Percentiles rank a stretch among this genome's conserved stretches.
Conservation (phyloP, 2,797 vertebrate species). For the Cuculus canorus region DNA sequence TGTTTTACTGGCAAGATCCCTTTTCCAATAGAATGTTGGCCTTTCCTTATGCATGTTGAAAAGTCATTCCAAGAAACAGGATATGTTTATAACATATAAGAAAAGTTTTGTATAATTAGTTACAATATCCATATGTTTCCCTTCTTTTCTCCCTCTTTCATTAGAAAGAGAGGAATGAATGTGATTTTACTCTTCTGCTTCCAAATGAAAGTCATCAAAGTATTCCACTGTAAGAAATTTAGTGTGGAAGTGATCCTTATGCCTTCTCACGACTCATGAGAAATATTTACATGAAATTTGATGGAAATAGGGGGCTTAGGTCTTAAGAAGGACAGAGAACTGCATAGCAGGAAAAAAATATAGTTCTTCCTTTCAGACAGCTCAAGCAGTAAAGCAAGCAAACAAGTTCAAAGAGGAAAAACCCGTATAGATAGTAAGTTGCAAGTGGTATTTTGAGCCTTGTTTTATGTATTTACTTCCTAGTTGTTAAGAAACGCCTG, state of each 20-base stretch:
- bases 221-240: neutral
- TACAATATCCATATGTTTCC: neutral
- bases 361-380: accelerated
- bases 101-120: neutral
- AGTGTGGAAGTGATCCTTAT: neutral
- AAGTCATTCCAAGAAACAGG: neutral
- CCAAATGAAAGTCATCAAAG: neutral
- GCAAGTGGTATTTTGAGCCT: neutral
- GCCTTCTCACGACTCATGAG: neutral
- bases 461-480: neutral
- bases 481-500: neutral
- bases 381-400: neutral
- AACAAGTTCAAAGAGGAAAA: neutral
- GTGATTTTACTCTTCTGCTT: neutral
- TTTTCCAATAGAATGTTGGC: neutral
- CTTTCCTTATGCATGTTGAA: neutral
- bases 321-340: neutral
- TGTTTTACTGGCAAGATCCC: neutral
- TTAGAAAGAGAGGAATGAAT: neutral
- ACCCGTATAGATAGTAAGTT: neutral
- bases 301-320: neutral
- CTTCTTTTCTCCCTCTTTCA: neutral
- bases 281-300: neutral
- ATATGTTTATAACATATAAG: neutral
- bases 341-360: neutral